Base-by-base conservation (phyloP, 2,797 vertebrate species). In the Bucorvus abyssinicus region DNA sequence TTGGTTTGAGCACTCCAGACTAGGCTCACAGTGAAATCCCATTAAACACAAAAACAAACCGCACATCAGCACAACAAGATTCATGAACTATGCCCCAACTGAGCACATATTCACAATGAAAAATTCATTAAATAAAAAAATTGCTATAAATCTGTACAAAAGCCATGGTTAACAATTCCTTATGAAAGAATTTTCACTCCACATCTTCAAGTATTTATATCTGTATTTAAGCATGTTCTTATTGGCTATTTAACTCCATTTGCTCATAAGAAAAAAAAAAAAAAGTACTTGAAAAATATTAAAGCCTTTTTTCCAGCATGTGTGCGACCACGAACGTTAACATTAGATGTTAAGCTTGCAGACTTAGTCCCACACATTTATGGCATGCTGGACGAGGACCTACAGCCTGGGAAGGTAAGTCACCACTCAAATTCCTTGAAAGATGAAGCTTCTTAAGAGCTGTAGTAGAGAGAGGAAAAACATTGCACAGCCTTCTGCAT, bases 141-240 rank as follows among this genome's bases (percentile, higher is more conserved):
- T 63, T 38, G 76, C 75, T 97, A 92, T 32, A 95, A 95, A 96
- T 94, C 93, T 95, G 92, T 96, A 96, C 95, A 96, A 96, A 96
- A 96, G 65, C 64, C 84, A 92, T 23, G 12, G 92, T 87, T 75
- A 75, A 26, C 59, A 87, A 60, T 67, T 50, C 71, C 63, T 83
- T 61, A 89, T 12, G 68, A 94, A 96, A 90, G 78, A 65, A 83
- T 85, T 86, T 49, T 91, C 84, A 87, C 84, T 70, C 77, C 64
- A 29, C 50, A 65, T 71, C 57, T 85, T 93, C 81, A 90, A 94
- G 93, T 96, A 91, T 90, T 93, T 71, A 3, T 61, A 78, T 6
- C 34, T 75, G 76, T 55, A 89, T 10, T 56, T 77, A 84, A 84
- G 42, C 34, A 30, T 71, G 49, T 65, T 80, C 32, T 74, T 34